Percentiles rank a stretch among this genome's conserved stretches.
Conservation (phyloP, 2,888 invertebrate species). For the Strigamia transsilvanica region DNA sequence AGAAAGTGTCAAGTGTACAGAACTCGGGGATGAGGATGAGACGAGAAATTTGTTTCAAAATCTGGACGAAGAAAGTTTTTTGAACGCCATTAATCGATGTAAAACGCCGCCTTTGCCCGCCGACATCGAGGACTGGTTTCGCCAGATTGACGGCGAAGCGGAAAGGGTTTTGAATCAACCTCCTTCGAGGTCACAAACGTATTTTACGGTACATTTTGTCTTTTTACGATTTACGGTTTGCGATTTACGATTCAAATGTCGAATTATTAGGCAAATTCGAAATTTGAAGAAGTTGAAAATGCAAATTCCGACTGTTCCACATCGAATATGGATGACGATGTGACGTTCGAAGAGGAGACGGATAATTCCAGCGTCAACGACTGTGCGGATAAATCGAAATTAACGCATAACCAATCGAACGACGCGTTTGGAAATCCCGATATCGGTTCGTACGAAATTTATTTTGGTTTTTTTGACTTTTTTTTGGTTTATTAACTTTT, state of each 20-base stretch:
- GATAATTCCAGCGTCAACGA: background rate
- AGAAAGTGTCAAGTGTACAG: background rate
- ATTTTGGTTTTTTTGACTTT: background rate
- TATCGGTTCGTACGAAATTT: conserved; percentile 57
- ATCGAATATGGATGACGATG: background rate
- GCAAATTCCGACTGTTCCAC: background rate
- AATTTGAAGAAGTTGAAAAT: background rate
- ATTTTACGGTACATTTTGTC: background rate
- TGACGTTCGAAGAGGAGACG: background rate
- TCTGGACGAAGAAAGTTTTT: background rate
- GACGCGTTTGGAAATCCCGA: conserved; percentile 59
- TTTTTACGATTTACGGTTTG: too few species aligned
- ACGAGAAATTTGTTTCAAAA: background rate
- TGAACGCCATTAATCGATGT: background rate
- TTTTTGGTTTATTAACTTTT: too few species aligned
- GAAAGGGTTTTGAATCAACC: background rate
- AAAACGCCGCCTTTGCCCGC: background rate
- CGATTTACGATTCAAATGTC: background rate
- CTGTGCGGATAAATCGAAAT: background rate
- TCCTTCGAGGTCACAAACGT: background rate
- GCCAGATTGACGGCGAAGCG: background rate
- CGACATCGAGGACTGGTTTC: background rate
- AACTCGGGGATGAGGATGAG: background rate
- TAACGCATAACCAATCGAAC: conserved; percentile 53
- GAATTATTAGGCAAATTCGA: background rate